Conservation (phyloP, 2,797 vertebrate genomes). For the Schizothorax lantsangensis region DNA sequence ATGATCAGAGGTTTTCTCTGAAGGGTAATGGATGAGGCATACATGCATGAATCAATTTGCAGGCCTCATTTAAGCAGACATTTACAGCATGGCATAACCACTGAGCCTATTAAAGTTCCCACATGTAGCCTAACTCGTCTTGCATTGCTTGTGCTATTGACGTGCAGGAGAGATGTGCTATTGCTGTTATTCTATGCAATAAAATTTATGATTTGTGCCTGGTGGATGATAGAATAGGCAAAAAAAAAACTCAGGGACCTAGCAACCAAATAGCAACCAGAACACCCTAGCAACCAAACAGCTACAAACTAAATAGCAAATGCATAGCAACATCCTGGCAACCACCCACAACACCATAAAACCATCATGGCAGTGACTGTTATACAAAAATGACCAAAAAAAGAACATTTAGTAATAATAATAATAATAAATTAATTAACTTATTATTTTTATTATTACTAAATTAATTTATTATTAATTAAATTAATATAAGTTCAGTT, state of each 20-base stretch:
- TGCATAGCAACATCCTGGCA: not conserved
- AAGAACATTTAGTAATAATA: not conserved
- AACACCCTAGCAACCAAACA: not conserved
- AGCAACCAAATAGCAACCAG: not conserved
- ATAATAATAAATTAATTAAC: not conserved
- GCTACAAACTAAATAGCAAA: not conserved
- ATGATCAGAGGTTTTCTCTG: constrained; percentile 43
- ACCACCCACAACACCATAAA: not conserved
- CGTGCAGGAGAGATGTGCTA: not conserved
- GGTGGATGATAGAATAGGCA: not conserved
- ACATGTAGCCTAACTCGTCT: not conserved
- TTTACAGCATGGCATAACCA: not conserved
- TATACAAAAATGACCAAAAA: not conserved
- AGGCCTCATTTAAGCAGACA: not conserved
- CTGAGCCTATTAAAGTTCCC: not conserved
- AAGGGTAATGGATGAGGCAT: constrained; percentile 40
- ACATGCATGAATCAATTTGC: constrained; percentile 17
- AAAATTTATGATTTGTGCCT: not conserved
- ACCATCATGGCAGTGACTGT: not conserved
- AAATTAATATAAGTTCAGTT: not conserved
- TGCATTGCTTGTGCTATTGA: constrained; percentile 1
- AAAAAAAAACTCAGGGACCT: not conserved
- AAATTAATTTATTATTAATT: not conserved
- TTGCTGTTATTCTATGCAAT: not conserved
- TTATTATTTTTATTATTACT: not conserved